These are phyloP conservation scores for Agrenia bidenticulata DNA, from an alignment of 2,888 invertebrate genomes.

Conservation along the genomic window DNA sequence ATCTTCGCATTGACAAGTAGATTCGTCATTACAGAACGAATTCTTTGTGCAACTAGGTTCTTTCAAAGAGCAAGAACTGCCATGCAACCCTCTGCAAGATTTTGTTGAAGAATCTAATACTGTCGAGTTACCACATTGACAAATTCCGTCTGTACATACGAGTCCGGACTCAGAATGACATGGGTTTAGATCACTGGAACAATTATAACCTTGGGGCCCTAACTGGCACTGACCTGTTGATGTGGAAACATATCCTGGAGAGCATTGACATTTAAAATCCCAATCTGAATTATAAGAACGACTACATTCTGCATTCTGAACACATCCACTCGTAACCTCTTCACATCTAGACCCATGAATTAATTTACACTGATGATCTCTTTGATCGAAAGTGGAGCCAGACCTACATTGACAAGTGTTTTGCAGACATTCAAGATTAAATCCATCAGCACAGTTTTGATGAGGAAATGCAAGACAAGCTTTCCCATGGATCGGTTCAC, in stretches of 20 bases:
- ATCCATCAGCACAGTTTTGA: not conserved
- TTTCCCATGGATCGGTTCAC: not conserved
- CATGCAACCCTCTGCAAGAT: not conserved
- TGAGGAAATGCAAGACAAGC: not conserved
- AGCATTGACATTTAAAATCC: not conserved
- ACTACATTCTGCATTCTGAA: not conserved
- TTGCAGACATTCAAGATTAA: not conserved
- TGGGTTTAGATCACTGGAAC: not conserved
- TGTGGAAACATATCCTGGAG: not conserved
- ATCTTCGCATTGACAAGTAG: not conserved
- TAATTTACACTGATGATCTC: not conserved
- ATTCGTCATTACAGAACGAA: not conserved
- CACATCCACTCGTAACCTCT: not conserved
- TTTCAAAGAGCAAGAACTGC: not conserved
- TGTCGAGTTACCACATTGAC: not conserved
- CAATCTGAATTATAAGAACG: not conserved
- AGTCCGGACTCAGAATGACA: constrained; percentile 3
- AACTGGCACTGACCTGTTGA: not conserved
- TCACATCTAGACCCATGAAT: not conserved
- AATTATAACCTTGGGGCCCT: not conserved
- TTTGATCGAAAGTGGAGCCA: not conserved
- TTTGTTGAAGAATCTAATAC: too few species aligned
- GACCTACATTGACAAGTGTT: not conserved
- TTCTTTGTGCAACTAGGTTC: too few species aligned
- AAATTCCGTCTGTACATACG: not conserved